phyloP scores from a whole-genome alignment of 2,888 invertebrate genomes.

The Stenodema calcarata region DNA sequence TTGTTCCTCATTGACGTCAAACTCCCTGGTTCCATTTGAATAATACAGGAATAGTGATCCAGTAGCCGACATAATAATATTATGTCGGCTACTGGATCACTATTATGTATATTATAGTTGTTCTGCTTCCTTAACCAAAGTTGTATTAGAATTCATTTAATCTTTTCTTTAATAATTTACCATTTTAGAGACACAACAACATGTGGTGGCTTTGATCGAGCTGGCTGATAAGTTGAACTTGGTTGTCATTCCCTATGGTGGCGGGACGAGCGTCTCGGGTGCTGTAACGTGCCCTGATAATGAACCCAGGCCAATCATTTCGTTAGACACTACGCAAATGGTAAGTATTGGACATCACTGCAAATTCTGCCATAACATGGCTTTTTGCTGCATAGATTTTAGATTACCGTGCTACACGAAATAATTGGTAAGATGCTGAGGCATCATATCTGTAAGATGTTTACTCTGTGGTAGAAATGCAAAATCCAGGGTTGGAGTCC shows the following conservation, averaged over 20 bases:
- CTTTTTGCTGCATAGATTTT: too few species aligned
- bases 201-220: conserved; percentile 80
- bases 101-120: neutral
- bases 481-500: too few species aligned
- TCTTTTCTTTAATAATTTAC: neutral
- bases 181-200: conserved; percentile 71
- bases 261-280: conserved; percentile 92
- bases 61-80: neutral
- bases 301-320: conserved; percentile 82
- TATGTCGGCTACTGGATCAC: neutral
- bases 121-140: neutral
- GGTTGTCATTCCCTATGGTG: conserved; percentile 92
- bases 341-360: too few species aligned
- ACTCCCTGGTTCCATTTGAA: too few species aligned
- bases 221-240: conserved; percentile 76
- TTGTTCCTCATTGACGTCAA: too few species aligned
- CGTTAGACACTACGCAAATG: conserved; percentile 94
- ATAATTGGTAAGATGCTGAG: too few species aligned
- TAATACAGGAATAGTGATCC: too few species aligned
- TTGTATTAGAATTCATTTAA: neutral
- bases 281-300: conserved; percentile 82
- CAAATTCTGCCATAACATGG: too few species aligned
- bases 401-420: too few species aligned
- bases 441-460: too few species aligned
- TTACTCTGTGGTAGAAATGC: too few species aligned